Evolutionary conservation across 35 echinoderm and acorn worm species (phyloP), one percentile per base, ranked within the genome.

Genomic region (Amphiura filiformis): DNA sequence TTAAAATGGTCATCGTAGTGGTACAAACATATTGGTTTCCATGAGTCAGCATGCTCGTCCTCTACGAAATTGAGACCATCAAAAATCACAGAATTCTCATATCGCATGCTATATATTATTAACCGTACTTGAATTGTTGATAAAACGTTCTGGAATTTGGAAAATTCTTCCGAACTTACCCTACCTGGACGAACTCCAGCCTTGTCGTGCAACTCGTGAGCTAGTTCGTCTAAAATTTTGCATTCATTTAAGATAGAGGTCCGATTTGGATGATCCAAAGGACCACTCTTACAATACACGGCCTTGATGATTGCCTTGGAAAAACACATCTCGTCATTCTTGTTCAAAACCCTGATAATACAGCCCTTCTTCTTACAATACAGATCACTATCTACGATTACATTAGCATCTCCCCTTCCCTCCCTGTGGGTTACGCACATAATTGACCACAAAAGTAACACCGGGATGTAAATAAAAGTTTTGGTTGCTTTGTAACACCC

Each of bases 1-100:
- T 81, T 32, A 81, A 80, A 88, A 33, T 88, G 41, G 18, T 88
- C 87, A 35, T 81, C 47, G 20, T 88, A 47, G 11, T 34, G 42
- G 35, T 81, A 81, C 44, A 88, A 38, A 37, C 57, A 88, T 28
- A 88, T 57, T 2, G 9, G 9, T n/a, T n/a, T n/a, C n/a, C n/a
- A n/a, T n/a, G n/a, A n/a, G 1, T 70, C 61, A 15, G 26, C 7
- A 70, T 70, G 17, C 28, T 18, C 28, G 61, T 70, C 61, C 61
- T 30, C 26, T 52, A n/a, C n/a, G n/a, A n/a, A n/a, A n/a, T n/a
- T n/a, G 15, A 3, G 28, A 5, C 61, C 61, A 15, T 70, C 11
- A 70, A 15, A 70, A 11, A 70, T 70, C 1, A 70, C 26, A 70
- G 61, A 18, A 23, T 70, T 70, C 11, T 11, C 28, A n/a, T 70